These are phyloP conservation scores for Phengaris arion DNA, from an alignment of 2,888 invertebrate genomes.

Conservation along the genomic window DNA sequence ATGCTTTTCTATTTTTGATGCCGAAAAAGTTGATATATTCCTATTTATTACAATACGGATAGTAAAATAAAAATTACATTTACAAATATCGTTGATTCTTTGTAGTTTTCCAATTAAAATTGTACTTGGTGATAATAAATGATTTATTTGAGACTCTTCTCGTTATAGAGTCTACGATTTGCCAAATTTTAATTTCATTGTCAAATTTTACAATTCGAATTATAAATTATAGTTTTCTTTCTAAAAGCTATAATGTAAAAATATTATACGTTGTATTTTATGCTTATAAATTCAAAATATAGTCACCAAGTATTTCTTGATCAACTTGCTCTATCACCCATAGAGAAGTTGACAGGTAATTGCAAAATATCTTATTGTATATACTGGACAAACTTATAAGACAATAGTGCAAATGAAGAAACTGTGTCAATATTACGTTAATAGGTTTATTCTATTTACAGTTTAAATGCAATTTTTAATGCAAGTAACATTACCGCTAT, in stretches of 20 bases:
- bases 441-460: not conserved
- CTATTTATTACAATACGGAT: not conserved
- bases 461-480: not conserved
- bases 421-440: not conserved
- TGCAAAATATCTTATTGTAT: constrained; percentile 7
- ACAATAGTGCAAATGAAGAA: constrained; percentile 25
- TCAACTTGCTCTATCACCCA: not conserved
- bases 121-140: not conserved
- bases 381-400: constrained; percentile 3
- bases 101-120: not conserved
- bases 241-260: not conserved
- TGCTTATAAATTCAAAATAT: not conserved
- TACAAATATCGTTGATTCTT: too few relatives aligned
- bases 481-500: not conserved
- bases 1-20: not conserved
- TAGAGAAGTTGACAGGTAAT: not conserved
- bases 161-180: too few relatives aligned
- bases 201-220: too few relatives aligned
- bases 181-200: too few relatives aligned
- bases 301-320: not conserved
- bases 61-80: too few relatives aligned
- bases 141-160: not conserved
- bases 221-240: too few relatives aligned
- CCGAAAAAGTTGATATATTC: not conserved
- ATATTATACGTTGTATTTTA: too few relatives aligned